Base-by-base conservation (phyloP, 1,140 invertebrate genomes). In the Callitettix versicolor region DNA sequence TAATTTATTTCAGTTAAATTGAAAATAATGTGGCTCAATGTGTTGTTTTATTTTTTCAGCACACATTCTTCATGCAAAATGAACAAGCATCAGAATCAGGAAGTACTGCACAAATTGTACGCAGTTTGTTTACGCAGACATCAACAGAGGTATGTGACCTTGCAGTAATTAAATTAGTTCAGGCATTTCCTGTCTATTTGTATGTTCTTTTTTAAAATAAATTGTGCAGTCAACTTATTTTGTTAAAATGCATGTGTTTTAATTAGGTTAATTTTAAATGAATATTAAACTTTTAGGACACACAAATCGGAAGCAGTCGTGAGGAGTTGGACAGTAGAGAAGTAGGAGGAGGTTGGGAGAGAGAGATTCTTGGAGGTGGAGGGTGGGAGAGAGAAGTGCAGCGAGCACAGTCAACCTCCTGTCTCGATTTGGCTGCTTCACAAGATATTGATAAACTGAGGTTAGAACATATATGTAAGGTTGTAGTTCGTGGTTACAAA, bases 61-160 rank as follows among this genome's bases (percentile, higher is more conserved):
- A 93, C 67, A 90, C 88, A 55, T 96, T 95, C 70, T 91, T 84
- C 63, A 86, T 84, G 75, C 80, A 81, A 56, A 81, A 78, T 68
- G 81, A 81, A 62, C 70, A 76, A 53, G 68, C 68, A 47, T 61
- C 64, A 36, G 69, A 71, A 48, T 62, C 62, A 36, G 62, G 61
- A n/a, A 63, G 50, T 41, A 50, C 55, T 33, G 58, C 58, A 1
- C 56, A 63, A 44, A 54, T 46, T 33, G 60, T 59, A 11, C 34
- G 52, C 17, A 63, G 54, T 48, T 34, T 64, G 14, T 63, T 66
- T 40, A 53, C 61, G 17, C 60, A 64, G 42, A 44, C 54, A 15
- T 46, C 56, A 30, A 52, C 55, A 40, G 60, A 63, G 56, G 64
- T 64, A 53, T 57, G 57, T 44, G 17, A 12, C 2, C 2, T 36